Base-by-base conservation (phyloP, 2,113 vertebrate species). In the Trichomycterus rosablanca region DNA sequence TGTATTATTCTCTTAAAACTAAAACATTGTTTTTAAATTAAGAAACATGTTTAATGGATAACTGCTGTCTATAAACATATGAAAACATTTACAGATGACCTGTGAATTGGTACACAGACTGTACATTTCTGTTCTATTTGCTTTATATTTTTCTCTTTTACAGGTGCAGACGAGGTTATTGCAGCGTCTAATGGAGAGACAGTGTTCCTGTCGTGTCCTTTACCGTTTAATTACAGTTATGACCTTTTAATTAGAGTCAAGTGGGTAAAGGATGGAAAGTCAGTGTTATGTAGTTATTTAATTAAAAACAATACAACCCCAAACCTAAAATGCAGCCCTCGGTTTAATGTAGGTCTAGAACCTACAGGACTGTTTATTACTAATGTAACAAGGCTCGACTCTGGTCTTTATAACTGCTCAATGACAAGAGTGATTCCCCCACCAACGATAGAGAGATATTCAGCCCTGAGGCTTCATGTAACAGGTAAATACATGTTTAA, bases 331-430 rank as follows among this genome's bases (percentile, higher is more conserved):
- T 70, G 62, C 44, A 4, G 14, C 15, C 1, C 24, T 44, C 48
- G 0, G n/a, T 60, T 34, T 2, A 59, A 8, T 12, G 1, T 59
- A 7, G 60, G 15, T 16, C 12, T 0, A 10, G n/a, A 10, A 7
- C 19, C 34, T 35, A 5, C 9, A 1, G 26, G 3, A 1, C 39
- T 76, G 28, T 28, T 20, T 14, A 35, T 74, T 45, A 12, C 6
- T 48, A 7, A 34, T 15, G 35, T 70, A 35, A 16, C 43, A n/a
- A 22, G 3, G 22, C 35, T 19, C 14, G 63, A 76, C 15, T 60
- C 69, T 52, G 76, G 61, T 22, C 1, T 37, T 55, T 78, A 78
- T 62, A 70, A 11, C 1, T 76, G 76, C 49, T 9, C 6, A 22
- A 43, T 19, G 26, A 11, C 1, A 9, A 58, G 0, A 63, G 0